Conservation (phyloP, 2,113 vertebrate genomes). For the Grus americana region DNA sequence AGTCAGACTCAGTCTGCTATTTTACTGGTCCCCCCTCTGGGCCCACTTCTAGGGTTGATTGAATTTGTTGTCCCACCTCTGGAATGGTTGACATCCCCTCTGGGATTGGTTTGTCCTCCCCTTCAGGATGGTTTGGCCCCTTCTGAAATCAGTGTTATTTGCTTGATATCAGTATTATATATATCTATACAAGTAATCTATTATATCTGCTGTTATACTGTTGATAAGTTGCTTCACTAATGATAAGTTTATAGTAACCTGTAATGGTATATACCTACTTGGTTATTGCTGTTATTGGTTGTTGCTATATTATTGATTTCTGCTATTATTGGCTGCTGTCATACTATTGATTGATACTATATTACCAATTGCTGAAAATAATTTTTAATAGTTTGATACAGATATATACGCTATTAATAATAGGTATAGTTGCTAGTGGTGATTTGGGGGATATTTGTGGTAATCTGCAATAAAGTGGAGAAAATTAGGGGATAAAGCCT, state of each 20-base stretch:
- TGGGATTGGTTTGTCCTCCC: rapidly evolving
- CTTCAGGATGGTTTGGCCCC: background rate
- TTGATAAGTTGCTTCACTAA: background rate
- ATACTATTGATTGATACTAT: background rate
- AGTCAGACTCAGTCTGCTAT: background rate
- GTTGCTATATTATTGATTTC: background rate
- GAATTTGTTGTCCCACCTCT: background rate
- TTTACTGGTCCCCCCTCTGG: background rate
- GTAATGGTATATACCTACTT: background rate
- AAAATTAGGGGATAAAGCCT: background rate
- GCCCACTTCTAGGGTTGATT: rapidly evolving
- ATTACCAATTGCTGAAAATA: background rate
- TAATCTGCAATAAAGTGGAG: background rate
- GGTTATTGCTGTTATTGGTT: background rate
- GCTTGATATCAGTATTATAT: background rate
- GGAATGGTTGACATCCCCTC: background rate
- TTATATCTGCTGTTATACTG: background rate
- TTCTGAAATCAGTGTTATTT: background rate
- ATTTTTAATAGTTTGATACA: background rate
- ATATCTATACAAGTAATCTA: background rate
- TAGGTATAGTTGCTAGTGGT: background rate
- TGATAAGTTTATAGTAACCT: background rate
- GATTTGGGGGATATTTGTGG: background rate
- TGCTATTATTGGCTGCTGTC: background rate
- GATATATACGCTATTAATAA: background rate